Evolutionary conservation across 1,140 invertebrate genomes (phyloP), one percentile per base, ranked within the genome.

Genomic region (Zophobas morio): DNA sequence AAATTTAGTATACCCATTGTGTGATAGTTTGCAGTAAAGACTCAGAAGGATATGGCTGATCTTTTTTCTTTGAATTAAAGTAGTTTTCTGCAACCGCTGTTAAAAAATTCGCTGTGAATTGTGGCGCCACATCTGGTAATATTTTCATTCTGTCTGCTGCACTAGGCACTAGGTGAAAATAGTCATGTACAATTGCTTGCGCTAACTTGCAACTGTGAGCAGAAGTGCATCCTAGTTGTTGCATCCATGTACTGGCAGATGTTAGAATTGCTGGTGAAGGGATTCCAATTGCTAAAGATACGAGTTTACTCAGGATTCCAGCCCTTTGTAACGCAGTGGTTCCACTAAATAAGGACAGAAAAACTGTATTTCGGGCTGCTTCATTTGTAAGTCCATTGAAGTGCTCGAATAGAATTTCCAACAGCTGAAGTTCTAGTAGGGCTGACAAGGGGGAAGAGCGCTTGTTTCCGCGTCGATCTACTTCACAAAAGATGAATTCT

Each of bases 221-320:
- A 0, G 93, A 94, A n/a, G 93, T 94, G 70, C 93, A 94, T 5
- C 94, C 92, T 74, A 94, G 88, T 83, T 95, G 94, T 85, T 96
- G 94, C 86, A 96, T 91, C 92, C 94, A 94, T n/a, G 94, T 93
- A 75, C 94, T 94, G 33, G 94, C 91, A 0, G 93, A 93, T 70
- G 91, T 90, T 8, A 96, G 84, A 1, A 95, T 90, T 33, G 92
- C 89, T 5, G 91, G 90, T 76, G 93, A 93, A 39, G 92, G 92
- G 0, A 91, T 93, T 0, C 93, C 92, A 32, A 95, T 91, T 0
- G 93, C 92, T 77, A 95, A 89, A 1, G 94, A 95, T 0, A 95
- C 93, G 33, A 95, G 87, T 86, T 94, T 94, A 33, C 91, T 92
- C n/a, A 96, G 85, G 72, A 95, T 88, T 82, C 92, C 91, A 60